Conservation (phyloP, 2,113 vertebrate species). For the Myodes glareolus region DNA sequence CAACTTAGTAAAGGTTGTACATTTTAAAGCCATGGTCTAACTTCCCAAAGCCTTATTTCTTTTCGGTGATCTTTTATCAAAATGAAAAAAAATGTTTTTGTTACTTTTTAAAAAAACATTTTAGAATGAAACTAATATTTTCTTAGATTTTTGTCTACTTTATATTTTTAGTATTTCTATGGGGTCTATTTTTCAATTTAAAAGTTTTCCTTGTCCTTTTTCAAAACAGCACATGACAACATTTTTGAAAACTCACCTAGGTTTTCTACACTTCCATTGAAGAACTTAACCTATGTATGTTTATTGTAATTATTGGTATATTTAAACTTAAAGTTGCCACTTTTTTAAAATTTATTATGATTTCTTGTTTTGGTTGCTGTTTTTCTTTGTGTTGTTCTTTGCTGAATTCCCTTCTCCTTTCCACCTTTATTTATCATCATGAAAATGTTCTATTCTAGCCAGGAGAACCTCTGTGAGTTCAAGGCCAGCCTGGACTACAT, state of each 20-base stretch:
- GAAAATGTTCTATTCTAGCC: not conserved
- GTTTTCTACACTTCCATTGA: constrained; percentile 7
- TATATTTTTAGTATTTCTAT: constrained; percentile 17
- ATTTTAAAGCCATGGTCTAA: constrained; percentile 18
- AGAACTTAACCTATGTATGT: constrained; percentile 39
- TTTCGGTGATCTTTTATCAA: constrained; percentile 20
- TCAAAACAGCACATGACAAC: not conserved
- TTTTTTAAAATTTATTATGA: constrained; percentile 11
- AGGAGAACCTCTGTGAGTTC: not conserved
- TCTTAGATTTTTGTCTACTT: not conserved
- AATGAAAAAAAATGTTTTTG: not conserved
- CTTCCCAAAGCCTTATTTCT: constrained; percentile 32
- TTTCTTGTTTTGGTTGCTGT: not conserved
- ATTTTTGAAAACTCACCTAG: constrained; percentile 3
- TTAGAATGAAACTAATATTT: constrained; percentile 21
- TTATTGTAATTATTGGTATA: constrained; percentile 26
- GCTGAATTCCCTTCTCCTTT: constrained; percentile 12
- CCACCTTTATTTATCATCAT: not conserved
- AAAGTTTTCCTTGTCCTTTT: not conserved
- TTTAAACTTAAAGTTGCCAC: not conserved
- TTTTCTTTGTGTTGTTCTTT: not conserved
- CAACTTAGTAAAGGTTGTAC: not conserved
- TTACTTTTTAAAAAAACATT: constrained; percentile 18
- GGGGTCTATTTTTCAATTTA: constrained; percentile 27
- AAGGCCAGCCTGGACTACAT: not conserved